These are phyloP conservation scores for Blastomussa wellsi DNA, from an alignment of 92 coral and sea anemone genomes.

Conservation along the genomic window DNA sequence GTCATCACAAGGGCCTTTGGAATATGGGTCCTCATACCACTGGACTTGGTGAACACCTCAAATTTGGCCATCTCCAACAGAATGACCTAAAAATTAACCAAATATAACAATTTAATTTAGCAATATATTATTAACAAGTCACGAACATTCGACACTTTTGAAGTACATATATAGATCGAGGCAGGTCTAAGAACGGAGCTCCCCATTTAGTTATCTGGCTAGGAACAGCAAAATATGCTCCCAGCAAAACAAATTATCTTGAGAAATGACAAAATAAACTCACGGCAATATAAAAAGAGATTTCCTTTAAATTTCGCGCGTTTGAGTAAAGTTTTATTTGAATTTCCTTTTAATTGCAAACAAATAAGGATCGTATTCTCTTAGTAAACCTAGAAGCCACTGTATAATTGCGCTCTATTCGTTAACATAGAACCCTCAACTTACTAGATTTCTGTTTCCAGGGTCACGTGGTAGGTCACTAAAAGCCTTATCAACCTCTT, in stretches of 20 bases:
- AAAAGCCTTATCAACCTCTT: constrained; percentile 69
- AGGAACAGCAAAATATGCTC: no score
- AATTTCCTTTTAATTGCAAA: background rate
- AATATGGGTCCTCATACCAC: constrained; percentile 84
- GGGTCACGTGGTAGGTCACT: constrained; percentile 75
- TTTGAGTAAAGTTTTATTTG: background rate
- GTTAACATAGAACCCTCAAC: background rate
- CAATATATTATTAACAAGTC: background rate
- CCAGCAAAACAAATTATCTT: no score
- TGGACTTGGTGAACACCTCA: constrained; percentile 87
- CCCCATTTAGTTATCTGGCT: no score
- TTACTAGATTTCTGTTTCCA: constrained; percentile 84
- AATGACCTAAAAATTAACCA: constrained; percentile 46
- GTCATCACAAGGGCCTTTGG: constrained; percentile 77
- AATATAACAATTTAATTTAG: background rate
- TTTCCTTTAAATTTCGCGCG: background rate
- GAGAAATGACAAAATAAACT: no score
- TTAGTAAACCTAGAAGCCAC: no score
- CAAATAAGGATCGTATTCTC: no score
- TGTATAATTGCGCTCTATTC: no score
- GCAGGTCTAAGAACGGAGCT: no score
- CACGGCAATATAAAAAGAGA: background rate
- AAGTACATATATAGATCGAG: no score
- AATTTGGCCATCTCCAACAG: constrained; percentile 97
- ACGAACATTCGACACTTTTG: no score